These are phyloP conservation scores for Echinarachnius parma DNA, from an alignment of 53 echinoderm and acorn worm species.

Conservation along the genomic window DNA sequence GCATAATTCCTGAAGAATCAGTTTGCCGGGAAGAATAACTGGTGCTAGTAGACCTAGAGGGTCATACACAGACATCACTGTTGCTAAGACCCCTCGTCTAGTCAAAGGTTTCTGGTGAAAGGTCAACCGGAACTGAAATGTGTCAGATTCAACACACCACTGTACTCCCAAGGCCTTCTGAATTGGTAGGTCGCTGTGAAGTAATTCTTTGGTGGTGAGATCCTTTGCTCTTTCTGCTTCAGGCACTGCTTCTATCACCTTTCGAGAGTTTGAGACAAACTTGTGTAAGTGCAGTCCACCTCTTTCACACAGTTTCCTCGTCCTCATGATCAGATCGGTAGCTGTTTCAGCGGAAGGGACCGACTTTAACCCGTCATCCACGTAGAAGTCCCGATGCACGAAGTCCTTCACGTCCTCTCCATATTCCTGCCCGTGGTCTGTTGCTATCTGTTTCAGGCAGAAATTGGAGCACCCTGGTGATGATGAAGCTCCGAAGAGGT, in stretches of 20 bases:
- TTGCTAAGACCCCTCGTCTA: slow-evolving; percentile 57
- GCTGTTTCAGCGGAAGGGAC: slow-evolving; percentile 49
- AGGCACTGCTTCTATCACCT: slow-evolving; percentile 49
- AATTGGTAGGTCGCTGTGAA: slow-evolving; percentile 33
- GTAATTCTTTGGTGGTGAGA: slow-evolving; percentile 32
- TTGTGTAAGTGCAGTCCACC: slow-evolving; percentile 60
- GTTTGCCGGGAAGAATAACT: slow-evolving; percentile 61
- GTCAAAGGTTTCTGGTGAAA: slow-evolving; percentile 50
- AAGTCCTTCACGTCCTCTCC: slow-evolving; percentile 54
- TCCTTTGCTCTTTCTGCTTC: slow-evolving; percentile 45
- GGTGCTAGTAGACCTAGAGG: slow-evolving; percentile 73
- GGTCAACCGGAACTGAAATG: slow-evolving; percentile 62
- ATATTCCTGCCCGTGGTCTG: slow-evolving; percentile 39
- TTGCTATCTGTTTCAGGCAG: slow-evolving; percentile 49
- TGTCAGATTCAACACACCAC: slow-evolving; percentile 66
- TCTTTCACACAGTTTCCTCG: slow-evolving; percentile 39
- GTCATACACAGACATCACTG: slow-evolving; percentile 66
- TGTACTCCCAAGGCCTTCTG: slow-evolving; percentile 55
- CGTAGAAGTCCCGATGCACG: slow-evolving; percentile 57
- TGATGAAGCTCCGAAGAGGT: slow-evolving; percentile 60
- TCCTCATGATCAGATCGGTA: slow-evolving; percentile 32
- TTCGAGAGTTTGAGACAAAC: slow-evolving; percentile 62
- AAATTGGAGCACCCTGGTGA: slow-evolving; percentile 62
- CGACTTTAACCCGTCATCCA: slow-evolving; percentile 56
- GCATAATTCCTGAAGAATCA: slow-evolving; percentile 71